phyloP scores from a whole-genome alignment of 2,113 vertebrate genomes.

The Tor tambroides region DNA sequence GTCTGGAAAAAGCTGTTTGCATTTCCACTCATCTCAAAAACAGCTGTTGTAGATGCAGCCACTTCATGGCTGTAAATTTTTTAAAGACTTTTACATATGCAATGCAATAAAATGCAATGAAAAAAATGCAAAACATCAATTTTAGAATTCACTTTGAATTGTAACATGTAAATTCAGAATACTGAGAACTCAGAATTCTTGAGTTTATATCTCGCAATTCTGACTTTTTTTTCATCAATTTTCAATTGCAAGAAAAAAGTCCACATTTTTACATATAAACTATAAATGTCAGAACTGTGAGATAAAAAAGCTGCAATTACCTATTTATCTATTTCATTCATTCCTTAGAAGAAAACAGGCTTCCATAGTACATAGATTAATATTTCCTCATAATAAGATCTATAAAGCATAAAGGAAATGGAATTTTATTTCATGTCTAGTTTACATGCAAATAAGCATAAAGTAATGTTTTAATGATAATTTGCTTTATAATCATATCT shows the following conservation, averaged over 20 bases:
- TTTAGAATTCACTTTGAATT: no score
- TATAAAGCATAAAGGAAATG: neutral
- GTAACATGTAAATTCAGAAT: no score
- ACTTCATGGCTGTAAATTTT: neutral
- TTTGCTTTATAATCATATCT: neutral
- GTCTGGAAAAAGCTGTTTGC: neutral
- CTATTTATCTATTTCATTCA: neutral
- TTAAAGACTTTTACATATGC: neutral
- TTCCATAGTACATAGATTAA: neutral
- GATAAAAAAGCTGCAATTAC: neutral
- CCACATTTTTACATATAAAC: no score
- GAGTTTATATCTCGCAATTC: neutral
- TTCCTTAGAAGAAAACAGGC: neutral
- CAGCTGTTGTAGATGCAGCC: neutral
- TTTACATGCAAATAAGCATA: slow-evolving; percentile 23
- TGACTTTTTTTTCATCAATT: neutral
- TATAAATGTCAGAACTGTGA: neutral
- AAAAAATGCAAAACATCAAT: no score
- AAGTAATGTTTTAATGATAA: slow-evolving; percentile 6
- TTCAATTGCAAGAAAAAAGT: no score
- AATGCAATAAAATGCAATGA: neutral
- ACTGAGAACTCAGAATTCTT: no score
- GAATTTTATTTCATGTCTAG: neutral
- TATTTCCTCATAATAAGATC: neutral
- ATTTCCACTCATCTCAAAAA: neutral